Percentiles rank a stretch among this genome's conserved stretches.
phyloP scores from a whole-genome alignment of 2,113 vertebrate genomes.

The Myotis lucifugus region DNA sequence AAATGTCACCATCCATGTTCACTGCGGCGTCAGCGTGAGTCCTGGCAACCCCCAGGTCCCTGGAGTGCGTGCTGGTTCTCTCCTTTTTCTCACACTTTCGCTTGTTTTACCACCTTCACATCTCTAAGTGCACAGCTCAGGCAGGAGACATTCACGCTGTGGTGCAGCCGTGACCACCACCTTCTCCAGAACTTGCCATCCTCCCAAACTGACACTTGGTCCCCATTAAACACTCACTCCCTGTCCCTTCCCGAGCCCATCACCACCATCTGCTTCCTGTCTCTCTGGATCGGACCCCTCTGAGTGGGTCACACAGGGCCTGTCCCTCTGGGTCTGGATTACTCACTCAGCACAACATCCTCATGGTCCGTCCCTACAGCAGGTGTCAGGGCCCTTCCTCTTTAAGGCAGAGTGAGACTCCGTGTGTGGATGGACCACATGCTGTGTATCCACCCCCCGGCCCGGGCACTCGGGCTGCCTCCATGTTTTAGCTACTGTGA shows the following conservation, averaged over 20 bases:
- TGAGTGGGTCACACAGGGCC: rapidly evolving
- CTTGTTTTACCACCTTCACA: rapidly evolving
- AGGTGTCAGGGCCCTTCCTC: not conserved
- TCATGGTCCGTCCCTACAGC: rapidly evolving
- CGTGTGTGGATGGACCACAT: rapidly evolving
- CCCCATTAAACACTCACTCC: not conserved
- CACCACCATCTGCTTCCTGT: too few species aligned
- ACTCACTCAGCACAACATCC: rapidly evolving
- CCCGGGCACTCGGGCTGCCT: not conserved
- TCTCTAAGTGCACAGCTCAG: rapidly evolving
- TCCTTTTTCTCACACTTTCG: not conserved
- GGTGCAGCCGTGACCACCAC: rapidly evolving
- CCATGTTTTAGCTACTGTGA: rapidly evolving
- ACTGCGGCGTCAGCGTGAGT: not conserved
- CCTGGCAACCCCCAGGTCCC: not conserved
- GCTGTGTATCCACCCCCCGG: rapidly evolving
- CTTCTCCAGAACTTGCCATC: not conserved
- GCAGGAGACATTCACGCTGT: rapidly evolving
- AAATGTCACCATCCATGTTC: not conserved
- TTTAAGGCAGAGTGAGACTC: rapidly evolving
- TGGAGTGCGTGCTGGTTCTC: rapidly evolving
- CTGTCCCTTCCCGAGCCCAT: rapidly evolving
- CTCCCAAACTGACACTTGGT: rapidly evolving
- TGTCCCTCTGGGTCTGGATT: not conserved
- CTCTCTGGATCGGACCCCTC: rapidly evolving